Base-by-base conservation (phyloP, 2,797 vertebrate species). In the Phrynocephalus forsythii region DNA sequence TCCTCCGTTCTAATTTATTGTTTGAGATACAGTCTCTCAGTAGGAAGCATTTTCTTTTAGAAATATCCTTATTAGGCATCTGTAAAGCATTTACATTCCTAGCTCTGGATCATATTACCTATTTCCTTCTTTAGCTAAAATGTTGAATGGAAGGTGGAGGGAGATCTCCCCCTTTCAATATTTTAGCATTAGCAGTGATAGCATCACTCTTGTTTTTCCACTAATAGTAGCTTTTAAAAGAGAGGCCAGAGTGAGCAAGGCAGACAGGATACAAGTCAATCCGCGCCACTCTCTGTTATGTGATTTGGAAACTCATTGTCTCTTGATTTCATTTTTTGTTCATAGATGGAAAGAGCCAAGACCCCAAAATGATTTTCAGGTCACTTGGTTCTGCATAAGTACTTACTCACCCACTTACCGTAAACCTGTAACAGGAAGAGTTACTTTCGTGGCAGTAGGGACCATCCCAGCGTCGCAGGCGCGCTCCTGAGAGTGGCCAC, bases 21-120 rank as follows among this genome's bases (percentile, higher is more conserved):
- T 90, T 87, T 93, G 84, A 5, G 81, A n/a, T 91, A 44, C 72
- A 84, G 44, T 80, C 88, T 69, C 83, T 60, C 83, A 56, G 79
- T 67, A 93, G 84, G 82, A 86, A 90, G 82, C 88, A 79, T n/a
- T 85, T 85, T 85, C 86, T 87, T 92, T 92, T 92, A 82, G 83
- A 94, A 94, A 91, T 83, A 87, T 94, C 93, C 93, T 92, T 91
- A 92, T 88, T 89, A 90, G 86, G 90, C 95, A 95, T 96, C 95
- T 96, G 94, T 93, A 95, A 95, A 91, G 91, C 93, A 95, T 95
- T 96, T 95, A 88, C 79, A 91, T 93, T 94, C 94, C 90, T 94
- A 86, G 91, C 91, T 95, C 91, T 91, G 91, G 93, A 91, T 95
- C 93, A 93, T 91, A 89, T 96, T 95, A 94, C 95, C 92, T 93